phyloP scores from a whole-genome alignment of 2,113 vertebrate species.

The Shinisaurus crocodilurus region DNA sequence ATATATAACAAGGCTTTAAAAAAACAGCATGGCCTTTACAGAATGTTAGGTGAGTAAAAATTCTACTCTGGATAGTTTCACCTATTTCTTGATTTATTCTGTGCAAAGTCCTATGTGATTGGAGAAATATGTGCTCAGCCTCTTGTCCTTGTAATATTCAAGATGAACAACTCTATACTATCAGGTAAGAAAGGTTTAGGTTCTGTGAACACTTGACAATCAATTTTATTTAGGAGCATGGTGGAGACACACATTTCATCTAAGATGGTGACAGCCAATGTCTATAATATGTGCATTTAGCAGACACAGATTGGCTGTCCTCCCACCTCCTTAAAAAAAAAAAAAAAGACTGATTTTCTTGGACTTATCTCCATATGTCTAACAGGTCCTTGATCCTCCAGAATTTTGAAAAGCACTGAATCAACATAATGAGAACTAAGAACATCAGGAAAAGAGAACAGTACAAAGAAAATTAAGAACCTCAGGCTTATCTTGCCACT shows the following conservation, averaged over 20 bases:
- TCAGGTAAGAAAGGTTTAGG: background rate
- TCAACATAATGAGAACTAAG: conserved; percentile 25
- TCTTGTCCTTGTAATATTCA: background rate
- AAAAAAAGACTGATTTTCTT: background rate
- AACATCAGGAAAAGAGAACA: conserved; percentile 14
- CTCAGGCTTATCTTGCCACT: background rate
- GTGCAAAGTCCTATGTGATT: background rate
- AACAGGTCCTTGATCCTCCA: background rate
- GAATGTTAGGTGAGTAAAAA: too few species aligned
- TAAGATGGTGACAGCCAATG: background rate
- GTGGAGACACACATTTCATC: conserved; percentile 8
- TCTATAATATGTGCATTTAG: background rate
- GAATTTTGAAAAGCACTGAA: conserved; percentile 29
- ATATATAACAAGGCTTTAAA: background rate
- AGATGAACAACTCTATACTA: background rate
- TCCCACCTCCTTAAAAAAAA: too few species aligned
- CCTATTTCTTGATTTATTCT: background rate
- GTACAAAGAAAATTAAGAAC: background rate
- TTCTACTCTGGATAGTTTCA: background rate
- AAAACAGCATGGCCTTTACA: background rate
- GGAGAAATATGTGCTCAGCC: background rate
- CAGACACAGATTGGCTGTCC: background rate
- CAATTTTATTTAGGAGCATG: conserved; percentile 7
- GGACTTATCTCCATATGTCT: background rate
- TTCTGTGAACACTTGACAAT: background rate